Evolutionary conservation across 2,888 invertebrate genomes (phyloP).

Genomic region (Orchesellides sinensis): DNA sequence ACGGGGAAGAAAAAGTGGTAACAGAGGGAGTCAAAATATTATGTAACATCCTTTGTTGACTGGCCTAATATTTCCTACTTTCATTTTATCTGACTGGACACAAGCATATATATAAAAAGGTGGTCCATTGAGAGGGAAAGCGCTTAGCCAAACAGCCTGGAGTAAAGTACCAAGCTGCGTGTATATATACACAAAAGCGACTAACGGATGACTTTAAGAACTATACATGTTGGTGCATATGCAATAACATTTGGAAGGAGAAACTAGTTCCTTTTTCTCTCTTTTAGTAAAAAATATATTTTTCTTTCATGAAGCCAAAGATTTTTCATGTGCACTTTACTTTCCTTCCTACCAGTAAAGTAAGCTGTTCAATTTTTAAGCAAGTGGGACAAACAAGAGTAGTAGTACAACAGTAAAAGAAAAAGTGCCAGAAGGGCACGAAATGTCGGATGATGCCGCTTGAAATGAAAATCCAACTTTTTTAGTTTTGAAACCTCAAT

Average conservation of each 20-base stretch:
- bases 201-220: no score
- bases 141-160: constrained; percentile 4
- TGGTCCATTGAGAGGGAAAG: constrained; percentile 39
- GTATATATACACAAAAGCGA: not conserved
- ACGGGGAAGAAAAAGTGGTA: constrained; percentile 45
- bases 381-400: constrained; percentile 40
- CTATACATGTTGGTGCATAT: no score
- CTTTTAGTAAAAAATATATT: not conserved
- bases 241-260: no score
- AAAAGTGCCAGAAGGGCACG: constrained; percentile 17
- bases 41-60: constrained; percentile 62
- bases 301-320: constrained; percentile 12
- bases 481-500: not conserved
- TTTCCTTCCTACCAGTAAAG: not conserved
- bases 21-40: constrained; percentile 61
- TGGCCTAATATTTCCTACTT: constrained; percentile 63
- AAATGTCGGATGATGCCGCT: not conserved
- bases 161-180: not conserved
- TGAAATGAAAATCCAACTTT: constrained; percentile 32
- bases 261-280: not conserved
- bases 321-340: constrained; percentile 25
- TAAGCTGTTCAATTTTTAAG: constrained; percentile 50
- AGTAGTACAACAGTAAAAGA: not conserved
- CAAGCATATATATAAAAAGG: constrained; percentile 37
- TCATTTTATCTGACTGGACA: constrained; percentile 56